Evolutionary conservation across 2,888 invertebrate genomes (phyloP), one percentile per base, ranked within the genome.

Genomic region (Esperia sulphurella): DNA sequence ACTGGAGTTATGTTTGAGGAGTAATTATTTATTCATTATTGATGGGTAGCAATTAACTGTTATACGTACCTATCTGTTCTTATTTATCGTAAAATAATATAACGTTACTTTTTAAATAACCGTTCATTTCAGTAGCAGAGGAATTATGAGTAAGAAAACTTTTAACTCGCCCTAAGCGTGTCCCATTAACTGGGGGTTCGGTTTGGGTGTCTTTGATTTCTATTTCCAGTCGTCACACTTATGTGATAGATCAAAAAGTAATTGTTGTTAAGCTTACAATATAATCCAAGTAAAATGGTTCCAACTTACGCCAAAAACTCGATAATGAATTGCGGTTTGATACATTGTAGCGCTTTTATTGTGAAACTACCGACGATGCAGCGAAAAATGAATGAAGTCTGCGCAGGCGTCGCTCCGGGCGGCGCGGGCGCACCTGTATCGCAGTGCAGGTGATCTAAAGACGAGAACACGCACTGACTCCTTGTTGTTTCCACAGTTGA

Each of bases 331-430:
- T 21, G 21, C 21, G 21, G 21, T 5, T 21, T 5, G 21, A 21
- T 21, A 43, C 35, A 33, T 43, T 43, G 43, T 44, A 21, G 43
- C 33, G 14, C 21, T 31, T 31, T 44, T 44, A 44, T 44, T 44
- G 37, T 44, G 37, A 37, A 44, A 46, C 41, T 41, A 42, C 38
- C 14, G 42, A 28, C 47, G 30, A 41, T 31, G 33, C 40, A 37
- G 72, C 66, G 3, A 80, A 80, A 82, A 87, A 85, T 87, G 87
- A 87, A 87, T 87, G 87, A 77, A 83, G 79, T 60, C 63, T 60
- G 75, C 77, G 75, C 77, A 79, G 80, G 74, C 83, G 78, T 74
- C 82, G 85, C 84, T 75, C 76, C 71, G 65, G 76, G 82, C 76
- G 53, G 65, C 68, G 69, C 59, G 61, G 52, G 69, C 68, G 75